Percentiles rank a stretch among this genome's conserved stretches.
phyloP scores from a whole-genome alignment of 2,113 vertebrate genomes.

The Atractosteus spatula region DNA sequence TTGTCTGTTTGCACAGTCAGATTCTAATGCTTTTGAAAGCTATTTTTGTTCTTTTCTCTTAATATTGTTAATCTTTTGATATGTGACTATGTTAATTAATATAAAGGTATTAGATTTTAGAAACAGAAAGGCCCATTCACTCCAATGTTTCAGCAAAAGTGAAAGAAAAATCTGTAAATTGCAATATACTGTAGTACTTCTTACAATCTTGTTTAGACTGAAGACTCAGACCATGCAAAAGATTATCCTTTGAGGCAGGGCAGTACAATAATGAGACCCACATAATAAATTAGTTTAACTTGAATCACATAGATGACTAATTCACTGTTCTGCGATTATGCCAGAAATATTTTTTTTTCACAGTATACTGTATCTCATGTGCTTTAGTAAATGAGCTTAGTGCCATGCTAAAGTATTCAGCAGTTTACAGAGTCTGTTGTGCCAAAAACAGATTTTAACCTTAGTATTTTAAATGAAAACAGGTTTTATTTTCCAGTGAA shows the following conservation, averaged over 20 bases:
- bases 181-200: background rate
- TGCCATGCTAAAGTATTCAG: too few species aligned
- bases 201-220: background rate
- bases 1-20: background rate
- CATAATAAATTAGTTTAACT: background rate
- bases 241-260: background rate
- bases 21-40: too few species aligned
- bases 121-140: too few species aligned
- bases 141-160: too few species aligned
- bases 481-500: background rate
- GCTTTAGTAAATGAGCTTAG: too few species aligned
- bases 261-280: background rate
- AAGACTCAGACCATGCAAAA: background rate
- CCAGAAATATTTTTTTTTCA: slow-evolving; percentile 25
- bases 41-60: too few species aligned
- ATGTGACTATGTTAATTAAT: too few species aligned
- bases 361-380: background rate
- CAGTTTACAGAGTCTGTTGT: background rate
- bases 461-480: background rate
- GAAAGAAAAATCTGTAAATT: too few species aligned
- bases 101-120: too few species aligned
- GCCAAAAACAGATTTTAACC: background rate
- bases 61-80: too few species aligned
- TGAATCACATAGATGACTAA: slow-evolving; percentile 6
- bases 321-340: slow-evolving; percentile 10